Evolutionary conservation across 2,797 vertebrate genomes (phyloP).

Genomic region (Urophycis tenuis): DNA sequence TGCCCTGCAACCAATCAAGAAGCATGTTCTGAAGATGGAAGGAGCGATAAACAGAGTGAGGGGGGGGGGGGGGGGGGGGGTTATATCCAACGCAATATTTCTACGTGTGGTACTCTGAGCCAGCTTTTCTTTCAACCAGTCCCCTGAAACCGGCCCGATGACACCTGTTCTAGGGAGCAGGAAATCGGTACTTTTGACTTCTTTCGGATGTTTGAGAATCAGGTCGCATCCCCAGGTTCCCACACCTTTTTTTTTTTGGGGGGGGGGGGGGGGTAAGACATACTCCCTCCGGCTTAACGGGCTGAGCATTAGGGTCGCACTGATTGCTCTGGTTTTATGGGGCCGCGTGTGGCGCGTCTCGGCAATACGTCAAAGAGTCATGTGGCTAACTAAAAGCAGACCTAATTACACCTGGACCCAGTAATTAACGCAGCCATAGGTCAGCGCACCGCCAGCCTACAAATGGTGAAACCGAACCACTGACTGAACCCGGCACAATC

Average conservation of each 20-base stretch:
- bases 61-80: too few relatives aligned
- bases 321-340: neutral
- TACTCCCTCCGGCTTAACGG: slow-evolving; percentile 2
- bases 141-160: neutral
- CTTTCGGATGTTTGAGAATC: neutral
- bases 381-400: slow-evolving; percentile 2
- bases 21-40: neutral
- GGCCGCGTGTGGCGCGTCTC: neutral
- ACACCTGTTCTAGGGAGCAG: neutral
- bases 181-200: neutral
- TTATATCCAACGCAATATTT: too few relatives aligned
- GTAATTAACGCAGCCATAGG: neutral
- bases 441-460: neutral
- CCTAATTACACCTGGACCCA: neutral
- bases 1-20: slow-evolving; percentile 2
- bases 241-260: neutral
- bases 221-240: neutral
- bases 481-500: neutral
- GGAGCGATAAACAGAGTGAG: neutral
- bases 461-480: slow-evolving; percentile 3
- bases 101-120: neutral
- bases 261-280: too few relatives aligned
- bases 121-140: neutral
- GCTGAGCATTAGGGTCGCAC: neutral
- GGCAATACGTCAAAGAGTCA: neutral